These are phyloP conservation scores for Heliconius erato DNA, from an alignment of 2,888 invertebrate species.

Conservation along the genomic window DNA sequence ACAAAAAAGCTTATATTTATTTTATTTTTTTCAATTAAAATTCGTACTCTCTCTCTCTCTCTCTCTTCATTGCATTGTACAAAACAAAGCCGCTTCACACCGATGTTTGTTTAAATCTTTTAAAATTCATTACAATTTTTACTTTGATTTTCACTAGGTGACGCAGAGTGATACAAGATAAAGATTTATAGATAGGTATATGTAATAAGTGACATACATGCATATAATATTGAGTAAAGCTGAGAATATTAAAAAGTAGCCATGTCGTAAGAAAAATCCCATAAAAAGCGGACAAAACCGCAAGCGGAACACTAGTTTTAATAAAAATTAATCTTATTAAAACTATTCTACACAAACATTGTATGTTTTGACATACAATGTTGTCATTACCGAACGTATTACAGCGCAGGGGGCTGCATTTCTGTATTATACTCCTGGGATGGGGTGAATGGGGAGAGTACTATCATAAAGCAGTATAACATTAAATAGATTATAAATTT, in stretches of 20 bases:
- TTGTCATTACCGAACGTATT: conserved; percentile 6
- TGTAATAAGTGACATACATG: neutral
- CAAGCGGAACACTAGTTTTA: neutral
- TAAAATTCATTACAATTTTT: neutral
- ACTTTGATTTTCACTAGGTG: neutral
- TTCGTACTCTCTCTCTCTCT: neutral
- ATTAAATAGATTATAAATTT: conserved; percentile 32
- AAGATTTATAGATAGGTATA: neutral
- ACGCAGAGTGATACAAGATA: neutral
- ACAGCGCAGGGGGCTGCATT: conserved; percentile 10
- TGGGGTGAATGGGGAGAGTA: conserved; percentile 17
- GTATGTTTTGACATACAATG: neutral
- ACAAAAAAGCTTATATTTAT: neutral
- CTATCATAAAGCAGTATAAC: conserved; percentile 20
- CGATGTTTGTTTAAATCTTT: neutral
- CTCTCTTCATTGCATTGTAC: neutral
- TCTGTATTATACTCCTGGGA: conserved; percentile 18
- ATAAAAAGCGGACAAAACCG: neutral
- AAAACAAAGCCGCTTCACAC: neutral
- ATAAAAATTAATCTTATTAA: neutral
- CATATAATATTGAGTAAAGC: neutral
- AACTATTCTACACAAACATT: too few species aligned
- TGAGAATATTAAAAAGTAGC: neutral
- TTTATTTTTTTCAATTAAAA: neutral
- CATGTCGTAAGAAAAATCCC: too few species aligned